phyloP scores from a whole-genome alignment of 2,113 vertebrate species.

The Erinaceus europaeus region DNA sequence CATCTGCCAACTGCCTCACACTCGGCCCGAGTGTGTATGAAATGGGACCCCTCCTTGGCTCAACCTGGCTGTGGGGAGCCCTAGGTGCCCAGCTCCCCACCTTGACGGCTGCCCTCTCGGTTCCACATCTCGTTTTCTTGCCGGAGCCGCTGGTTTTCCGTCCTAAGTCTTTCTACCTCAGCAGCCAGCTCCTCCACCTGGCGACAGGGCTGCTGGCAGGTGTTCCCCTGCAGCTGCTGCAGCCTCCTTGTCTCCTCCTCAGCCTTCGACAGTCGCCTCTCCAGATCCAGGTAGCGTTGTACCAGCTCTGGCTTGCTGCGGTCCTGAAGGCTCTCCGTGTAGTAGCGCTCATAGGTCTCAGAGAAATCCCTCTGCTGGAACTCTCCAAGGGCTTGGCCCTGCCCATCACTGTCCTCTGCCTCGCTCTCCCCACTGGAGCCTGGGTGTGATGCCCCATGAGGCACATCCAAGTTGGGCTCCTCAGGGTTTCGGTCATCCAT shows the following conservation, averaged over 20 bases:
- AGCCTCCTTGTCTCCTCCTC: constrained; percentile 90
- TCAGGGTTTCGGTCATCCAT: constrained; percentile 91
- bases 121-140: constrained; percentile 76
- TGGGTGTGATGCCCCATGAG: constrained; percentile 66
- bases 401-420: constrained; percentile 84
- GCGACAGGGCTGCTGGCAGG: neutral
- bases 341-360: constrained; percentile 90
- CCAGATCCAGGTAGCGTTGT: constrained; percentile 89
- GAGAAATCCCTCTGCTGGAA: constrained; percentile 92
- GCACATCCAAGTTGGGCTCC: constrained; percentile 89
- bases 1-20: constrained; percentile 6
- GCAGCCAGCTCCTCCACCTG: constrained; percentile 80
- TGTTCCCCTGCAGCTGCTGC: constrained; percentile 67
- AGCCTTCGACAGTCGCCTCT: constrained; percentile 89
- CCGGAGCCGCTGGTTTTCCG: constrained; percentile 82
- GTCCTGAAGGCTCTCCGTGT: constrained; percentile 89
- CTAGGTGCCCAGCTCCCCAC: neutral
- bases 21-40: neutral
- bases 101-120: neutral
- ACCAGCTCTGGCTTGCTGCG: constrained; percentile 92
- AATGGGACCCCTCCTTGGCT: neutral
- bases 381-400: constrained; percentile 83
- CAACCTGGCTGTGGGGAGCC: neutral
- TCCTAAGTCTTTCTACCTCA: constrained; percentile 83
- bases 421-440: constrained; percentile 77